phyloP scores from a whole-genome alignment of 2,797 vertebrate species.

The Siniperca obscura region DNA sequence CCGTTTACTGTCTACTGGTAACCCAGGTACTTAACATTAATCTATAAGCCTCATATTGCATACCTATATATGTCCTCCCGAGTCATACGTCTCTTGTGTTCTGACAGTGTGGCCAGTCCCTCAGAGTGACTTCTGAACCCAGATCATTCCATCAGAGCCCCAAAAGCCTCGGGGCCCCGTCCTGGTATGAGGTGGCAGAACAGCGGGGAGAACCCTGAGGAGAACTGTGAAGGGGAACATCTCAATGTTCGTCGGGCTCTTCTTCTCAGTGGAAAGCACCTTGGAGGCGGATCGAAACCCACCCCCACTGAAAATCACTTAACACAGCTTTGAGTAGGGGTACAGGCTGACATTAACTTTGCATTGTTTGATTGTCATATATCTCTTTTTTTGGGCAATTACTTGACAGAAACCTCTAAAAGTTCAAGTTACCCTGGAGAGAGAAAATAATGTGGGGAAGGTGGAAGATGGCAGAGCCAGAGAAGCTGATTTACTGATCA shows the following conservation, averaged over 20 bases:
- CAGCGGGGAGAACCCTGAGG: conserved; percentile 74
- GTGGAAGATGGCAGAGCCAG: neutral
- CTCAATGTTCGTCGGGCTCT: conserved; percentile 65
- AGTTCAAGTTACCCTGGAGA: conserved; percentile 21
- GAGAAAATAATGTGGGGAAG: conserved; percentile 4
- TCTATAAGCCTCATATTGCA: conserved; percentile 27
- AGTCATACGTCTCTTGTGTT: conserved; percentile 71
- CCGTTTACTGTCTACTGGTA: conserved; percentile 17
- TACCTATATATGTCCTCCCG: conserved; percentile 45
- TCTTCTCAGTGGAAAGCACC: conserved; percentile 76
- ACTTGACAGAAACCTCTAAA: neutral
- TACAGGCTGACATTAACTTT: conserved; percentile 25
- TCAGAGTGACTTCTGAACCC: conserved; percentile 71
- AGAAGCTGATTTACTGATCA: conserved; percentile 26
- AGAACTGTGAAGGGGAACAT: conserved; percentile 67
- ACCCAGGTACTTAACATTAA: conserved; percentile 42
- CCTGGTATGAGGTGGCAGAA: conserved; percentile 75
- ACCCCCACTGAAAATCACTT: conserved; percentile 54
- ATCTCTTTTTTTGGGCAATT: neutral
- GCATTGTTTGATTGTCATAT: conserved; percentile 17
- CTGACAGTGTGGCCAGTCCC: conserved; percentile 77
- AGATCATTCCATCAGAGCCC: conserved; percentile 63
- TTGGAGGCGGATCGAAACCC: conserved; percentile 74
- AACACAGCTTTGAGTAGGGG: conserved; percentile 48
- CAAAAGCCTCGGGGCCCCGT: conserved; percentile 60